phyloP scores from a whole-genome alignment of 1,140 invertebrate genomes.

The Diuraphis noxia region DNA sequence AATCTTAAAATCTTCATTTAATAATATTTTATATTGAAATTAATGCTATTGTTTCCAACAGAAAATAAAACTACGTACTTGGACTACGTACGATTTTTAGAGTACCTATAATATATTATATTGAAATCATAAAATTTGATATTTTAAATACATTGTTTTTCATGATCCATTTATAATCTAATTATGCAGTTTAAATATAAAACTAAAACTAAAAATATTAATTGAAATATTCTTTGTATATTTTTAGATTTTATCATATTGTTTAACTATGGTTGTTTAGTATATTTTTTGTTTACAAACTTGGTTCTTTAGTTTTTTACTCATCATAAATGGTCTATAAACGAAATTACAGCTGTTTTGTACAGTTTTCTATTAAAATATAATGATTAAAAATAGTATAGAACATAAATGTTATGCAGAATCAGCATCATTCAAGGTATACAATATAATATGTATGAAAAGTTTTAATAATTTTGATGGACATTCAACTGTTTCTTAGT shows the following conservation, averaged over 20 bases:
- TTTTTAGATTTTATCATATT: neutral
- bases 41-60: neutral
- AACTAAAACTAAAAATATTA: neutral
- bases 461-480: neutral
- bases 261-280: neutral
- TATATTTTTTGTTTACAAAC: neutral
- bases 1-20: neutral
- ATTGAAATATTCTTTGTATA: neutral
- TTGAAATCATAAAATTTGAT: neutral
- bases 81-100: neutral
- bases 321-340: neutral
- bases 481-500: neutral
- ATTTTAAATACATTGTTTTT: neutral
- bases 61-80: neutral
- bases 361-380: neutral
- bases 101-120: too few relatives aligned
- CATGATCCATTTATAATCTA: neutral
- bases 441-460: neutral
- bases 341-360: neutral
- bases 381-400: neutral
- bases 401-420: neutral
- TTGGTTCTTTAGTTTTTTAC: neutral
- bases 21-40: neutral
- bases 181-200: neutral
- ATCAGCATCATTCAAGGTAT: neutral